Percentiles rank a stretch among this genome's conserved stretches.
Evolutionary conservation across 2,888 invertebrate genomes (phyloP).

Genomic region (Epirrita christyi): DNA sequence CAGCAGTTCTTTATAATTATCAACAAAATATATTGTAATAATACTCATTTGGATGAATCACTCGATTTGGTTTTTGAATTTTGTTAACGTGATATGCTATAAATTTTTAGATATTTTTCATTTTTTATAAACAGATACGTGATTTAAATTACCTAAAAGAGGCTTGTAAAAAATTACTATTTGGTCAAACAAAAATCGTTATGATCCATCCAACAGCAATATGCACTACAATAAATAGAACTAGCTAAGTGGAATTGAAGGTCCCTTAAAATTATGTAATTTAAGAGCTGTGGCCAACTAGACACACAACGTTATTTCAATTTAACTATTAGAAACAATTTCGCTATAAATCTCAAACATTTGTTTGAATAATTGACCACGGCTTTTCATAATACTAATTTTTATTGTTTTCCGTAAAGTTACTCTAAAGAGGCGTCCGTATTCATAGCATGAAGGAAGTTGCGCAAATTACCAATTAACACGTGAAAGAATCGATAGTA

Average conservation of each 20-base stretch:
- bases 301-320: conserved; percentile 45
- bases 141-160: conserved; percentile 71
- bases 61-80: conserved; percentile 61
- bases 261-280: conserved; percentile 84
- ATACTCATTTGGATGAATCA: conserved; percentile 71
- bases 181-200: conserved; percentile 78
- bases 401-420: conserved; percentile 80
- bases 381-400: conserved; percentile 76
- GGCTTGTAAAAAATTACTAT: conserved; percentile 80
- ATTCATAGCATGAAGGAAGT: conserved; percentile 79
- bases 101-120: conserved; percentile 75
- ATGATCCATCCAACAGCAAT: conserved; percentile 74
- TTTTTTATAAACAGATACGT: conserved; percentile 73
- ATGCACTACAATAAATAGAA: conserved; percentile 82
- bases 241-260: conserved; percentile 84
- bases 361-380: conserved; percentile 75
- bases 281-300: conserved; percentile 80
- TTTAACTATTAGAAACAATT: conserved; percentile 41
- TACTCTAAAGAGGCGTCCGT: conserved; percentile 82
- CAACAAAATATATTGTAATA: conserved; percentile 81
- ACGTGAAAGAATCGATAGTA: conserved; percentile 69
- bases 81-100: conserved; percentile 78
- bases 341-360: conserved; percentile 40
- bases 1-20: conserved; percentile 75
- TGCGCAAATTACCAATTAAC: conserved; percentile 80